phyloP scores from a whole-genome alignment of 2,113 vertebrate species.

The Globicephala melas region DNA sequence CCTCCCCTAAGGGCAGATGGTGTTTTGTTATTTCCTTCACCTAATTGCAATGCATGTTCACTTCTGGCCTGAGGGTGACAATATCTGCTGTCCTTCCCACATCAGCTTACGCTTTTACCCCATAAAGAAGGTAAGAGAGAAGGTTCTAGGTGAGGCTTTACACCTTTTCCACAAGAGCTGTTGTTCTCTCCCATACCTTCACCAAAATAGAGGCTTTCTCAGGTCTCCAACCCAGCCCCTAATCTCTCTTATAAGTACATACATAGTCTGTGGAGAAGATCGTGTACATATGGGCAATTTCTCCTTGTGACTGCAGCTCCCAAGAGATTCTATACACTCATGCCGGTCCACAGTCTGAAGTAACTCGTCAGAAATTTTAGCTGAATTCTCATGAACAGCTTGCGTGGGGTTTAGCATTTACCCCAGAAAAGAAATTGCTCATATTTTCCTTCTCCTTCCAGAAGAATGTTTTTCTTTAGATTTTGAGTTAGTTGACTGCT shows the following conservation, averaged over 20 bases:
- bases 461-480: background rate
- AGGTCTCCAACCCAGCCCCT: background rate
- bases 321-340: background rate
- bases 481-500: background rate
- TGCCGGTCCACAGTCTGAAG: background rate
- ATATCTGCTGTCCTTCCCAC: background rate
- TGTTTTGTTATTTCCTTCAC: background rate
- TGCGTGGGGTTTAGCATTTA: background rate
- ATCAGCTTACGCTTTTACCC: background rate
- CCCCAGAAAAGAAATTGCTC: background rate
- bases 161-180: background rate
- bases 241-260: background rate
- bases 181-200: no score
- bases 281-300: background rate
- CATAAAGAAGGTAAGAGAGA: background rate
- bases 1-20: fast-evolving
- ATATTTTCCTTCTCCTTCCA: background rate
- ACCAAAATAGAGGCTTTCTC: background rate
- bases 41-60: background rate
- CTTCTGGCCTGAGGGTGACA: background rate
- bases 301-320: background rate
- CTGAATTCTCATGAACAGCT: background rate
- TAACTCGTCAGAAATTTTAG: background rate
- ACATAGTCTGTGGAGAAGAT: background rate
- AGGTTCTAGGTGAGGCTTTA: background rate